A percentile compares a stretch with the other conserved stretches of the same genome.
Conservation (phyloP, 2,888 invertebrate genomes). For the Athalia cordata region DNA sequence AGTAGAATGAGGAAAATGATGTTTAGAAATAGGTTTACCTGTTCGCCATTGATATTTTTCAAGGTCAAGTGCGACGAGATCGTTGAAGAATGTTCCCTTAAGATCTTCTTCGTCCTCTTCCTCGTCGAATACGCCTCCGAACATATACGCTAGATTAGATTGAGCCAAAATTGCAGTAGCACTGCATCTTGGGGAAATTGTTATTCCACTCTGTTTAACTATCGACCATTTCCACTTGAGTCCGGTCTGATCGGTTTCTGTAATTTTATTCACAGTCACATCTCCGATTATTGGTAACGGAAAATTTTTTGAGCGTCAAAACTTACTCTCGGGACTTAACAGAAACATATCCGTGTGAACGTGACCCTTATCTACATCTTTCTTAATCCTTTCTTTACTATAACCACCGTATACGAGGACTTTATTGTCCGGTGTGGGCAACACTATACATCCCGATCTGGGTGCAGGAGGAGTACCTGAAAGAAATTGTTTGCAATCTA, state of each 20-base stretch:
- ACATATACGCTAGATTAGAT: conserved; percentile 84
- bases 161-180: conserved; percentile 81
- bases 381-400: conserved; percentile 83
- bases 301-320: conserved; percentile 21
- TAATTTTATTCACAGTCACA: conserved; percentile 21
- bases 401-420: conserved; percentile 86
- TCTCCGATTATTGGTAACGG: conserved; percentile 30
- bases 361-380: conserved; percentile 84
- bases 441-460: conserved; percentile 88
- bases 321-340: conserved; percentile 79
- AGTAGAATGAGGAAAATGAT: conserved; percentile 14
- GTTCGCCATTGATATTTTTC: conserved; percentile 84
- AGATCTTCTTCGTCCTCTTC: conserved; percentile 90
- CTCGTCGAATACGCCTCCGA: conserved; percentile 91
- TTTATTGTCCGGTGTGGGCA: conserved; percentile 79
- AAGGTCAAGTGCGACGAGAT: conserved; percentile 85
- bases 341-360: conserved; percentile 84
- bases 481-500: conserved; percentile 26
- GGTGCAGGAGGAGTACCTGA: conserved; percentile 83
- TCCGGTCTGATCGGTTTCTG: conserved; percentile 78
- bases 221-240: conserved; percentile 83
- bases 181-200: conserved; percentile 80
- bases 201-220: conserved; percentile 80
- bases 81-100: conserved; percentile 87
- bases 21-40: conserved; percentile 71